A percentile compares a stretch with the other conserved stretches of the same genome.
phyloP scores from a whole-genome alignment of 2,797 vertebrate species.

The Halcyon badia region DNA sequence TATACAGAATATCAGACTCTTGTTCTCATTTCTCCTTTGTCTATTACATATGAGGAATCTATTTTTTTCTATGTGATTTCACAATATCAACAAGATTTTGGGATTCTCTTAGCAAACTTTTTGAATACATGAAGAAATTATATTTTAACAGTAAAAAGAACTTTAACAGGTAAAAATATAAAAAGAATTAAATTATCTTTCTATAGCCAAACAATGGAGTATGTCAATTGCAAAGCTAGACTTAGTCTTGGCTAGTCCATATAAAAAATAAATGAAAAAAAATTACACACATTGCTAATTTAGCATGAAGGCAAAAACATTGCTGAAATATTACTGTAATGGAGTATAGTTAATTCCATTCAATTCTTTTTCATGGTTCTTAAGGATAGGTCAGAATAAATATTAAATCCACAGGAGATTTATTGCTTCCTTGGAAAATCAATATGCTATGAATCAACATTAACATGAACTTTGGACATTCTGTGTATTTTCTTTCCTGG shows the following conservation, averaged over 20 bases:
- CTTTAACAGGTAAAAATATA: background rate
- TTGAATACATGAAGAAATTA: background rate
- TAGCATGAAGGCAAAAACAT: constrained; percentile 35
- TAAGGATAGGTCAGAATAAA: constrained; percentile 44
- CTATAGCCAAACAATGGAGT: background rate
- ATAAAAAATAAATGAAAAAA: constrained; percentile 24
- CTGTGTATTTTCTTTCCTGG: background rate
- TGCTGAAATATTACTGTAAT: constrained; percentile 16
- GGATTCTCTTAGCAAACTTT: background rate
- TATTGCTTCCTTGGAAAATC: constrained; percentile 61
- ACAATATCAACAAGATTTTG: background rate
- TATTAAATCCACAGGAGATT: constrained; percentile 52
- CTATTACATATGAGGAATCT: background rate
- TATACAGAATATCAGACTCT: background rate
- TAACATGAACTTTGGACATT: background rate
- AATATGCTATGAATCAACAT: constrained; percentile 6
- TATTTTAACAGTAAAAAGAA: background rate
- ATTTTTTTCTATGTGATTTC: background rate
- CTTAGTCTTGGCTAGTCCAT: background rate
- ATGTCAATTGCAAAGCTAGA: background rate
- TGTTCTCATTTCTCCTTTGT: background rate
- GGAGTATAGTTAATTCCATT: constrained; percentile 40
- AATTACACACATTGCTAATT: constrained; percentile 4
- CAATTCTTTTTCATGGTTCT: constrained; percentile 36
- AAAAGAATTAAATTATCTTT: background rate